A percentile compares a stretch with the other conserved stretches of the same genome.
Evolutionary conservation across 2,888 invertebrate species (phyloP).

Genomic region (Xestia sexstrigata): DNA sequence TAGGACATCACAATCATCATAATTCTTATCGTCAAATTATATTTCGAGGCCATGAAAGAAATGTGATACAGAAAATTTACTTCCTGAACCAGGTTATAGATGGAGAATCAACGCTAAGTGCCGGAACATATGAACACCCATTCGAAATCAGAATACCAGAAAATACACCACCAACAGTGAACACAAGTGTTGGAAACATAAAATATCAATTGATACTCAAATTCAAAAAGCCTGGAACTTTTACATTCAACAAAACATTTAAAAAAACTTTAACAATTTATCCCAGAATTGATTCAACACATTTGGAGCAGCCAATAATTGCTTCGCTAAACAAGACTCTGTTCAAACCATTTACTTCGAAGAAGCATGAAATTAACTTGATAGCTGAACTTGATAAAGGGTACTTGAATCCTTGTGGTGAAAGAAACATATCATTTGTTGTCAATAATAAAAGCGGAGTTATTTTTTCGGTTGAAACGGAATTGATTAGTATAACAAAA

Average conservation of each 20-base stretch:
- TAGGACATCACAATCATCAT: neutral
- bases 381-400: slow-evolving; percentile 37
- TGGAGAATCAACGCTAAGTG: slow-evolving; percentile 3
- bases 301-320: slow-evolving; percentile 1
- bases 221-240: slow-evolving; percentile 35
- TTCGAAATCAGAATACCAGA: slow-evolving; percentile 47
- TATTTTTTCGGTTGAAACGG: slow-evolving; percentile 27
- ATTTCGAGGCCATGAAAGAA: slow-evolving; percentile 23
- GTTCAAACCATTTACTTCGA: slow-evolving; percentile 21
- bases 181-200: slow-evolving; percentile 28
- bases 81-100: slow-evolving; percentile 11
- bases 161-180: slow-evolving; percentile 39
- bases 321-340: slow-evolving; percentile 30
- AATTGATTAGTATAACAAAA: slow-evolving; percentile 29
- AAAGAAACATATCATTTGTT: slow-evolving; percentile 22
- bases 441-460: slow-evolving; percentile 30
- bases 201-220: slow-evolving; percentile 33
- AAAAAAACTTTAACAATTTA: slow-evolving; percentile 11
- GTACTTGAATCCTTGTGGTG: slow-evolving; percentile 10
- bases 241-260: slow-evolving; percentile 17
- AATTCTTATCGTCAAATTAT: neutral
- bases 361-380: slow-evolving; percentile 29
- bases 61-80: slow-evolving; percentile 28
- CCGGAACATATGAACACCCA: slow-evolving; percentile 35
- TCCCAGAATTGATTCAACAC: slow-evolving; percentile 32